Evolutionary conservation across 2,113 vertebrate genomes (phyloP).

Genomic region (Hystrix brachyura): DNA sequence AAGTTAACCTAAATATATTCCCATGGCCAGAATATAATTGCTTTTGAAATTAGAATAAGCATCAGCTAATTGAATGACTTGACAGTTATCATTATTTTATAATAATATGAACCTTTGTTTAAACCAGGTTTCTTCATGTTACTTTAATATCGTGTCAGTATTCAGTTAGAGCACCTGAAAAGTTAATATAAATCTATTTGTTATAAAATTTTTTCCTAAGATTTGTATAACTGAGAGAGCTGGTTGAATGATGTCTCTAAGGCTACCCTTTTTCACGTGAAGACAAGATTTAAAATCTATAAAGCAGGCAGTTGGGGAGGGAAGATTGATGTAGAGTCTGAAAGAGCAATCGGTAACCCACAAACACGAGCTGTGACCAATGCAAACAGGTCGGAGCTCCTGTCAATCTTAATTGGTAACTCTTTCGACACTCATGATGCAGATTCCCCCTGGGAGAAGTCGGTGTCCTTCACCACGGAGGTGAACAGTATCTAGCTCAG

Average conservation of each 20-base stretch:
- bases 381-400: not conserved
- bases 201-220: not conserved
- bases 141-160: not conserved
- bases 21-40: not conserved
- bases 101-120: not conserved
- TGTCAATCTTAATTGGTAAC: not conserved
- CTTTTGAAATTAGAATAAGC: not conserved
- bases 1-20: not conserved
- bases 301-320: not conserved
- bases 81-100: not conserved
- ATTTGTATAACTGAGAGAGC: not conserved
- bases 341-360: not conserved
- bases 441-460: not conserved
- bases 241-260: not conserved
- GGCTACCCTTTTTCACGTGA: not conserved
- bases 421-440: not conserved
- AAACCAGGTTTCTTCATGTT: not conserved
- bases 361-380: not conserved
- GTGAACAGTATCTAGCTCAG: too few species aligned
- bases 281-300: not conserved
- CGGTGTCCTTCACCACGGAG: not conserved
- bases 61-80: not conserved
- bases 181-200: not conserved
- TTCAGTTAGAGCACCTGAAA: not conserved
- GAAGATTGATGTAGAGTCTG: not conserved